These are phyloP conservation scores for Trachelus tabidus DNA, from an alignment of 2,888 invertebrate species.

Conservation along the genomic window DNA sequence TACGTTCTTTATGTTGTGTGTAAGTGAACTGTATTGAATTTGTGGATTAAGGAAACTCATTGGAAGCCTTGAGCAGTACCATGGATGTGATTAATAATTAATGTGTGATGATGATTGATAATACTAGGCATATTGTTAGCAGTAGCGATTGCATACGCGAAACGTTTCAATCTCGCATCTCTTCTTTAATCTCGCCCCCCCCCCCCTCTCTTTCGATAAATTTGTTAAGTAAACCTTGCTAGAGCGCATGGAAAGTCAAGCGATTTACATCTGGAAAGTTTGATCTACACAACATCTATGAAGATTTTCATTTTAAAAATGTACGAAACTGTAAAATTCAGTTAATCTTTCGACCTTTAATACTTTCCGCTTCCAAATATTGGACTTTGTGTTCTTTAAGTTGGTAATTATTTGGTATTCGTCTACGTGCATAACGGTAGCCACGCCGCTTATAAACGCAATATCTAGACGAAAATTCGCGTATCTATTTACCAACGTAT, in stretches of 20 bases:
- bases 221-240: neutral
- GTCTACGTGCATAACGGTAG: neutral
- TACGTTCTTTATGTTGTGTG: neutral
- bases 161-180: neutral
- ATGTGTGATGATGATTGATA: neutral
- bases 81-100: neutral
- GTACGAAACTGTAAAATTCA: conserved; percentile 22
- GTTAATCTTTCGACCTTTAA: neutral
- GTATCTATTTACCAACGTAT: conserved; percentile 6
- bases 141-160: neutral
- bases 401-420: conserved; percentile 7
- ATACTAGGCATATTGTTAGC: neutral
- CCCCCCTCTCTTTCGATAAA: neutral
- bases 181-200: neutral
- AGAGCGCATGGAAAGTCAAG: neutral
- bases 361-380: conserved; percentile 1
- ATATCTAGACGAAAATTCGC: neutral
- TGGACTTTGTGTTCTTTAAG: neutral
- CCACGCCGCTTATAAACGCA: neutral
- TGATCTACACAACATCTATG: neutral
- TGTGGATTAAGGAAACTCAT: neutral
- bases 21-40: neutral
- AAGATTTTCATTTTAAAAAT: conserved; percentile 7
- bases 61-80: neutral
- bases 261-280: neutral